phyloP scores from a whole-genome alignment of 1,140 invertebrate genomes.

The Musca vetustissima region DNA sequence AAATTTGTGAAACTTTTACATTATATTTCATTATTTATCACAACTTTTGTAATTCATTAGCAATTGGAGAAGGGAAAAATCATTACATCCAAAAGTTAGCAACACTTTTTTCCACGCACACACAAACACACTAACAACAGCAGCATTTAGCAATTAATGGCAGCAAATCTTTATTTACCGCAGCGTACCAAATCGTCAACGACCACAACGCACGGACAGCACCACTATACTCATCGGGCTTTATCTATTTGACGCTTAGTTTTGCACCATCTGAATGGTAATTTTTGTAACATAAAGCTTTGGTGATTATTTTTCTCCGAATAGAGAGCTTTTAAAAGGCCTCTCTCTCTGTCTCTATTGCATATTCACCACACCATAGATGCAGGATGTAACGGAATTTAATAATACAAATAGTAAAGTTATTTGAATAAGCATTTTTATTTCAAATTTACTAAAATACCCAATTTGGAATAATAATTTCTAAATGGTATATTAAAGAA shows the following conservation, averaged over 20 bases:
- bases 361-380: no score
- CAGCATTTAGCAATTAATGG: conserved; percentile 10
- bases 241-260: conserved; percentile 9
- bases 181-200: conserved; percentile 29
- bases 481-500: no score
- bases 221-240: conserved; percentile 28
- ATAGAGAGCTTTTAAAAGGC: no score
- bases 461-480: no score
- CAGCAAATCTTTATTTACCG: conserved; percentile 14
- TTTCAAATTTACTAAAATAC: no score
- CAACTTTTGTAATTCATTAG: conserved; percentile 6
- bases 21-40: neutral
- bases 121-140: conserved; percentile 30
- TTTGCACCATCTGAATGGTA: neutral
- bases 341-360: no score
- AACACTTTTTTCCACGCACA: conserved; percentile 21
- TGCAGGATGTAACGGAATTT: no score
- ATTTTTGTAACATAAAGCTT: no score
- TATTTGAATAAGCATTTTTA: no score
- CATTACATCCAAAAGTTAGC: conserved; percentile 18
- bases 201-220: conserved; percentile 32
- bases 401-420: no score
- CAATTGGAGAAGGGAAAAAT: conserved; percentile 13
- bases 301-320: no score
- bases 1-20: neutral